Conservation (phyloP, 2,113 vertebrate genomes). For the Serilophus lunatus region DNA sequence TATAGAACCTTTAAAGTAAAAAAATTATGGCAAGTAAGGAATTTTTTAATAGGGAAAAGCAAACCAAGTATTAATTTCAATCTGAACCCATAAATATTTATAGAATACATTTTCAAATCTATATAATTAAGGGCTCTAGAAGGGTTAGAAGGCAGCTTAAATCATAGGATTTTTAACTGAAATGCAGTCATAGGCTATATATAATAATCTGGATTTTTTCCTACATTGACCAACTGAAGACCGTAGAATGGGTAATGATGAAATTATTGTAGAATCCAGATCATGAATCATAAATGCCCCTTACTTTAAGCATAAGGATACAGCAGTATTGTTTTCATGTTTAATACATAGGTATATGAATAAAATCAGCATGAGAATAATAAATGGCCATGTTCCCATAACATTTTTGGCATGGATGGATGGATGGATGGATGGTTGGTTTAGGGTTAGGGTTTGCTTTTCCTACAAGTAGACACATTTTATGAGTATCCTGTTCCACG, state of each 20-base stretch:
- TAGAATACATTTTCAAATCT: constrained; percentile 40
- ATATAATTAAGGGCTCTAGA: constrained; percentile 63
- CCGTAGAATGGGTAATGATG: neutral
- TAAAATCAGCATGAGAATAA: neutral
- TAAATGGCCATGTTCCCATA: neutral
- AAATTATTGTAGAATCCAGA: neutral
- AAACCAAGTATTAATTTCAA: constrained; percentile 44
- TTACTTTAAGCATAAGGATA: neutral
- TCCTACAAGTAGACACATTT: neutral
- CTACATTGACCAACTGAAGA: constrained; percentile 4
- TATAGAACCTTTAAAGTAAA: neutral
- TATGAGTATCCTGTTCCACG: neutral
- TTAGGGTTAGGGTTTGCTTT: no score
- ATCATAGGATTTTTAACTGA: constrained; percentile 44
- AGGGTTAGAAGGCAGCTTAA: constrained; percentile 40
- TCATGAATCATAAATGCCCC: constrained; percentile 20
- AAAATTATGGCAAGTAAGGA: neutral
- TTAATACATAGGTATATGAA: neutral
- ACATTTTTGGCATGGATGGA: neutral
- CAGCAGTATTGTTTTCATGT: neutral
- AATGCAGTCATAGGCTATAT: constrained; percentile 10
- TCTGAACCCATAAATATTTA: constrained; percentile 32
- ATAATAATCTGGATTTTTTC: constrained; percentile 49
- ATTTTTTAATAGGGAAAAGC: neutral
- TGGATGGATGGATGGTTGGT: neutral